Percentiles rank a stretch among this genome's conserved stretches.
Evolutionary conservation across 2,797 vertebrate genomes (phyloP).

Genomic region (Parotocinclus haroldoi): DNA sequence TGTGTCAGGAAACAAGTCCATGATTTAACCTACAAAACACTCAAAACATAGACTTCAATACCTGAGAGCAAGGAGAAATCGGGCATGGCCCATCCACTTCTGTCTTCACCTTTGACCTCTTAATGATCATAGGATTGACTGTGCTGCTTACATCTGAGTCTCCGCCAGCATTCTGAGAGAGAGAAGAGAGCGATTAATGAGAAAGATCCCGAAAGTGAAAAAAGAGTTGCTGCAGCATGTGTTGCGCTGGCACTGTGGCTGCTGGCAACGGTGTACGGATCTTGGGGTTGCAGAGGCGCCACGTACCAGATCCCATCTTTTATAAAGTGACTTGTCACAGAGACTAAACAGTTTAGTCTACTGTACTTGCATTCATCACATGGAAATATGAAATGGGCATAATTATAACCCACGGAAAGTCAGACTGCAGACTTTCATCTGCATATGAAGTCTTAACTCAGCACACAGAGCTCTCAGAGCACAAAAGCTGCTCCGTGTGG

Average conservation of each 20-base stretch:
- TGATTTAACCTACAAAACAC: too few relatives aligned
- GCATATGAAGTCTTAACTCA: conserved; percentile 54
- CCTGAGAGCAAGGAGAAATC: conserved; percentile 84
- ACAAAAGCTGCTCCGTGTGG: conserved; percentile 40
- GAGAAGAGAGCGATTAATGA: conserved; percentile 15
- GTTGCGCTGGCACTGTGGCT: conserved; percentile 41
- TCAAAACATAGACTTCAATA: conserved; percentile 49
- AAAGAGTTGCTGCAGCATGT: conserved; percentile 20
- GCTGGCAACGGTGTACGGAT: conserved; percentile 19
- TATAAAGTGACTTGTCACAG: conserved; percentile 56
- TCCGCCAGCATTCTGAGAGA: conserved; percentile 61
- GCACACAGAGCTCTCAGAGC: conserved; percentile 47
- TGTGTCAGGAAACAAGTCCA: too few relatives aligned
- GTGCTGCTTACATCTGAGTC: conserved; percentile 86
- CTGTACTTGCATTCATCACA: conserved; percentile 59
- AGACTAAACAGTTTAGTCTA: conserved; percentile 77
- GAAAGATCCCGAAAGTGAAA: conserved; percentile 40
- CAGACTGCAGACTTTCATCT: conserved; percentile 58
- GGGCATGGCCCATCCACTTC: conserved; percentile 75
- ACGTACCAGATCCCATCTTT: conserved; percentile 55
- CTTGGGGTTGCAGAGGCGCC: conserved; percentile 48
- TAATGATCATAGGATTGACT: conserved; percentile 80
- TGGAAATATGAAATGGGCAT: conserved; percentile 66
- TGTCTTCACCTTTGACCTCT: conserved; percentile 85
- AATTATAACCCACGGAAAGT: conserved; percentile 54